phyloP scores from a whole-genome alignment of 2,113 vertebrate species.

The Tylochromis polylepis region DNA sequence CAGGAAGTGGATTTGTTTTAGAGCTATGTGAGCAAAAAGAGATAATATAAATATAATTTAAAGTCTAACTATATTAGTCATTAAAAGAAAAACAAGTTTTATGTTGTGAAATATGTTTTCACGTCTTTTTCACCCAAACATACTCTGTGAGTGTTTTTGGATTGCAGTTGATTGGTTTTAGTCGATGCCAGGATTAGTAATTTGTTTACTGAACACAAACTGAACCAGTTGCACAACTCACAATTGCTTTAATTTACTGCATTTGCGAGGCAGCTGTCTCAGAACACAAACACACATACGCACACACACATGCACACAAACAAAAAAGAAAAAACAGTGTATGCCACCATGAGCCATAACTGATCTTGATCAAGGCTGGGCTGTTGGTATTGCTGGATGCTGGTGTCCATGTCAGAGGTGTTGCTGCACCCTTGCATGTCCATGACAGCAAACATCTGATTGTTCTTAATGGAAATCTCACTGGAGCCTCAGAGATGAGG shows the following conservation, averaged over 20 bases:
- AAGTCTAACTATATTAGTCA: not conserved
- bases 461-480: not conserved
- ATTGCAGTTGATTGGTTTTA: too few relatives aligned
- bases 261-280: not conserved
- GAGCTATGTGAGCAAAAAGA: not conserved
- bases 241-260: not conserved
- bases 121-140: too few relatives aligned
- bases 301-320: not conserved
- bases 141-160: too few relatives aligned
- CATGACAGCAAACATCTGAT: not conserved
- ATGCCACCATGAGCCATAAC: not conserved
- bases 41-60: not conserved
- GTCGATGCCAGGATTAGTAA: not conserved
- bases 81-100: too few relatives aligned
- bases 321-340: not conserved
- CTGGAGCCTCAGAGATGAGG: not conserved
- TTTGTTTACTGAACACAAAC: not conserved
- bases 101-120: too few relatives aligned
- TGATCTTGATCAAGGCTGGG: not conserved
- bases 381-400: not conserved
- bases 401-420: not conserved
- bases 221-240: not conserved
- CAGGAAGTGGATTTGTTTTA: not conserved
- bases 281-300: not conserved
- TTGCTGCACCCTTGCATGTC: not conserved